phyloP scores from a whole-genome alignment of 92 coral and sea anemone species.

The Plumapathes pennacea region DNA sequence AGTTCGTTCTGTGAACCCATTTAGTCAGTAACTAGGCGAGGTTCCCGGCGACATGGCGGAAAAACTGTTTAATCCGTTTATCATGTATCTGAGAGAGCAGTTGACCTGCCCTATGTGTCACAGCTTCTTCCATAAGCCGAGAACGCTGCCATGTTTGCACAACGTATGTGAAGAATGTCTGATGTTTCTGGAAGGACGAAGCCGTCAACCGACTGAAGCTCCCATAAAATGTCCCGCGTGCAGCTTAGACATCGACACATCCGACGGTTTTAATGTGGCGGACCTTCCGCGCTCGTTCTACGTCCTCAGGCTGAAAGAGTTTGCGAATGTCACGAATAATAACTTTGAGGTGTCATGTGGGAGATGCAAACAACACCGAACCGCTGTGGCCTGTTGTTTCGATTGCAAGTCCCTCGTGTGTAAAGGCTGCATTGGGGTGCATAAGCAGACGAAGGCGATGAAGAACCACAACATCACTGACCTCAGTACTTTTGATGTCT shows the following conservation, averaged over 20 bases:
- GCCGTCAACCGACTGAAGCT: conserved; percentile 20
- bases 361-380: conserved; percentile 57
- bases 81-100: conserved; percentile 43
- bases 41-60: too few relatives aligned
- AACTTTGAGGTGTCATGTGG: conserved; percentile 60
- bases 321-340: conserved; percentile 52
- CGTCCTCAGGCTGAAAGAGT: conserved; percentile 62
- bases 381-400: conserved; percentile 67
- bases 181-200: conserved; percentile 39
- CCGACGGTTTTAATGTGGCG: conserved; percentile 38
- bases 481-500: conserved; percentile 39
- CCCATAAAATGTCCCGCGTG: conserved; percentile 67
- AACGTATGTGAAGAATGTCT: conserved; percentile 70
- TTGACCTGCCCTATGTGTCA: conserved; percentile 67
- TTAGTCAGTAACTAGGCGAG: too few relatives aligned
- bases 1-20: too few relatives aligned
- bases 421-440: conserved; percentile 62
- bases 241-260: conserved; percentile 37
- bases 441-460: conserved; percentile 65
- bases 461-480: conserved; percentile 52
- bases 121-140: conserved; percentile 63
- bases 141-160: conserved; percentile 70
- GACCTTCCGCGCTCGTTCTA: conserved; percentile 69
- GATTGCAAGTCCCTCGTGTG: conserved; percentile 77
- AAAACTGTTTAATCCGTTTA: too few relatives aligned